Percentiles rank a stretch among this genome's conserved stretches.
phyloP scores from a whole-genome alignment of 2,113 vertebrate genomes.

The Petrocephalus microphthalmus region DNA sequence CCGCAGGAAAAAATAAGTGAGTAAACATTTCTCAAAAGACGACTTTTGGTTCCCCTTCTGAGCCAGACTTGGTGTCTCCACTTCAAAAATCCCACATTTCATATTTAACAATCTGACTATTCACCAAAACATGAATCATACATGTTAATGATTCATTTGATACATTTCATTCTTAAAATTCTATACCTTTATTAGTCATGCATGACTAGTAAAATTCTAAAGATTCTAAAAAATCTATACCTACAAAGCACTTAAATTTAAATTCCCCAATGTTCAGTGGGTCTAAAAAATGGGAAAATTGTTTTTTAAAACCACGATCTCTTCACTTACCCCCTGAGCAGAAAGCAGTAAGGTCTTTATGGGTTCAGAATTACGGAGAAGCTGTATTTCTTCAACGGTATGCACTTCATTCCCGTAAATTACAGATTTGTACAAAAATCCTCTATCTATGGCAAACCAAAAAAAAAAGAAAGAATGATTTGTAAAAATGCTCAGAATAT shows the following conservation, averaged over 20 bases:
- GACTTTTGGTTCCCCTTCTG: conserved; percentile 12
- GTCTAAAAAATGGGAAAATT: neutral
- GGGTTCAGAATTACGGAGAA: conserved; percentile 71
- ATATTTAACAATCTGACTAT: neutral
- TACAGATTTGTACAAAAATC: conserved; percentile 84
- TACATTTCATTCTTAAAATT: neutral
- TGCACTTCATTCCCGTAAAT: conserved; percentile 72
- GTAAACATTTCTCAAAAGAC: neutral
- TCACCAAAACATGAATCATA: neutral
- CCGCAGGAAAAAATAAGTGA: neutral
- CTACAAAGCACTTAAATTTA: neutral
- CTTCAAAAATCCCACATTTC: conserved; percentile 22
- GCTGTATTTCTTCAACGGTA: conserved; percentile 84
- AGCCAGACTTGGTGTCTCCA: conserved; percentile 25
- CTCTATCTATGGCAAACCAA: conserved; percentile 65
- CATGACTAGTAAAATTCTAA: too few relatives aligned
- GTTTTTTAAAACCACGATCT: neutral
- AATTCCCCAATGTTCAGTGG: neutral
- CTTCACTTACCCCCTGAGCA: conserved; percentile 63
- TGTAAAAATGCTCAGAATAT: neutral
- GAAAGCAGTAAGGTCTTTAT: conserved; percentile 81
- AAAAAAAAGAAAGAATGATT: neutral
- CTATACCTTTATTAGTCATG: neutral
- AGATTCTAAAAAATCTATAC: neutral
- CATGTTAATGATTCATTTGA: neutral